Evolutionary conservation across 2,113 vertebrate species (phyloP).

Genomic region (Zosterops japonicus): DNA sequence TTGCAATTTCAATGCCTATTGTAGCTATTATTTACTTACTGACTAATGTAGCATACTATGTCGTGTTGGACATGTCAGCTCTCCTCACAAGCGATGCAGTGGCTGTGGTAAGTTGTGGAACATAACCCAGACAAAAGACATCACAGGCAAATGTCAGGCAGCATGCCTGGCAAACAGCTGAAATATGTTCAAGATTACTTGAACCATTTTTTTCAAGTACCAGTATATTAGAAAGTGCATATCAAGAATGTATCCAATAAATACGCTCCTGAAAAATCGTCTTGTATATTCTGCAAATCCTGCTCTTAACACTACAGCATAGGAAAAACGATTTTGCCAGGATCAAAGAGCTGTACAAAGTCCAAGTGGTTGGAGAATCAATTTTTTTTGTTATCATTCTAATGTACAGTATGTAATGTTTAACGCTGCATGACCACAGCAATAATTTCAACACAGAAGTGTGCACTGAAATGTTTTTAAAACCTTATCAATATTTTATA

Average conservation of each 20-base stretch:
- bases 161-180: neutral
- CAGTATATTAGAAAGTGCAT: neutral
- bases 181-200: neutral
- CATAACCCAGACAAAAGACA: neutral
- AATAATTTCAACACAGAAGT: neutral
- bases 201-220: neutral
- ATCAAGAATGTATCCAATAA: neutral
- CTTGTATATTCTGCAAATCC: neutral
- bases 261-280: neutral
- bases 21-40: conserved; percentile 83
- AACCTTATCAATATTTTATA: neutral
- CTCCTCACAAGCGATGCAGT: conserved; percentile 84
- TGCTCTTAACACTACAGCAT: neutral
- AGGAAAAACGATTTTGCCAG: neutral
- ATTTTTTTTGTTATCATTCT: neutral
- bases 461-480: neutral
- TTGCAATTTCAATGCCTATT: conserved; percentile 83
- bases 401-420: neutral
- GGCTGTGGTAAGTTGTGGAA: conserved; percentile 78
- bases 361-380: neutral
- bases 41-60: conserved; percentile 86
- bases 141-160: neutral
- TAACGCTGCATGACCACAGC: neutral
- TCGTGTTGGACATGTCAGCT: conserved; percentile 80
- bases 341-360: neutral